Percentiles rank a stretch among this genome's conserved stretches.
Conservation (phyloP, 1,140 invertebrate species). For the Drosophila pruinosa region DNA sequence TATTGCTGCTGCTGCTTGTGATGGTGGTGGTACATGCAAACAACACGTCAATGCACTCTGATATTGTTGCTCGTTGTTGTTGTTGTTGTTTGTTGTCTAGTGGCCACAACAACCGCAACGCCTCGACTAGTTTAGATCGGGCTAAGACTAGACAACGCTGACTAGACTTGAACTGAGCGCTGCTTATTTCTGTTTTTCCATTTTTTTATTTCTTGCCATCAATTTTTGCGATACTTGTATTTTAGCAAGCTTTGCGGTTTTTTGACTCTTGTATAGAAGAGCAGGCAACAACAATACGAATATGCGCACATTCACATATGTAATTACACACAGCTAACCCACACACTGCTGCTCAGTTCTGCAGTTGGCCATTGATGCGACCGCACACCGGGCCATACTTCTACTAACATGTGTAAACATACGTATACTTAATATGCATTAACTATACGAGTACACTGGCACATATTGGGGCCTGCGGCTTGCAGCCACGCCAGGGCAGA, state of each 20-base stretch:
- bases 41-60: slow-evolving; percentile 76
- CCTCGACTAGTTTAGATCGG: slow-evolving; percentile 79
- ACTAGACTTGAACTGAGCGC: slow-evolving; percentile 64
- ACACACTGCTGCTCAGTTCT: slow-evolving; percentile 56
- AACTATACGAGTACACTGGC: neutral
- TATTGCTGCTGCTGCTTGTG: slow-evolving; percentile 2
- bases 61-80: slow-evolving; percentile 19
- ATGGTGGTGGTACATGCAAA: slow-evolving; percentile 56
- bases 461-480: slow-evolving; percentile 1
- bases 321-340: slow-evolving; percentile 64
- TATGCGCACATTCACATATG: slow-evolving; percentile 34
- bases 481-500: slow-evolving; percentile 44
- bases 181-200: slow-evolving; percentile 38
- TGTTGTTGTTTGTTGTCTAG: slow-evolving; percentile 20
- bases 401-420: neutral
- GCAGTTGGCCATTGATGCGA: slow-evolving; percentile 76
- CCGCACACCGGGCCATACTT: slow-evolving; percentile 45
- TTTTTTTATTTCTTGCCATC: slow-evolving; percentile 62
- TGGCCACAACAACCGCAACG: slow-evolving; percentile 58
- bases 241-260: slow-evolving; percentile 45
- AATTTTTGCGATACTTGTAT: slow-evolving; percentile 49
- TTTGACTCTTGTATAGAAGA: slow-evolving; percentile 35
- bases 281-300: slow-evolving; percentile 50
- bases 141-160: slow-evolving; percentile 61
- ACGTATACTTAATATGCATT: slow-evolving; percentile 5